Base-by-base conservation (phyloP, 2,113 vertebrate species). In the Chlorodrepanis virens region DNA sequence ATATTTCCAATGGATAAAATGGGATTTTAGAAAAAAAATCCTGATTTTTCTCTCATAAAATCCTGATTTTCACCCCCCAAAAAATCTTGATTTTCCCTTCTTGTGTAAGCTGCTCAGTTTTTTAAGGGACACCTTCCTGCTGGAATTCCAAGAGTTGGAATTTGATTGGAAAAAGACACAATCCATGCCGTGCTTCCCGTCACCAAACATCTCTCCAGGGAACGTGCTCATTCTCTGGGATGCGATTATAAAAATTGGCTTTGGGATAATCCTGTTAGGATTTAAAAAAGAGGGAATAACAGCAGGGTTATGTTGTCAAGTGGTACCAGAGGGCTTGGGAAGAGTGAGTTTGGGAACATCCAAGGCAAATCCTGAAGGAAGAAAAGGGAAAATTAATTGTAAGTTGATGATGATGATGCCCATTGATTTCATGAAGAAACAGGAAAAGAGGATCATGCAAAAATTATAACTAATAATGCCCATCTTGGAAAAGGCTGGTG, bases 1-100 rank as follows among this genome's bases (percentile, higher is more conserved):
- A 91, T 65, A 40, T 97, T 98, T 98, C 97, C 53, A 70, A 95
- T 68, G 80, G 97, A 97, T 97, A 94, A 95, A 97, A 96, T 2
- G 22, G 84, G 86, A 96, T 96, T 98, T 98, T 95, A 37, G 37
- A 82, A 56, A 23, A 82, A 97, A 97, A 79, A 83, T 95, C 95
- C 96, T 79, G 88, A 92, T 96, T 97, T 97, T 92, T 93, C 76
- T 60, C 93, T 87, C 40, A 10, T 7, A 37, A 63, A 47, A 39
- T 47, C n/a, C 13, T 0, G 5, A 47, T 74, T 74, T 64, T 35
- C 21, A 20, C 3, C 23, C 86, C 75, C 80, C 60, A 61, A 96
- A 97, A 96, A 97, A 60, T 94, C 95, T 96, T 84, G 91, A 89
- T 96, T 97, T 92, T 94, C 67, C 69, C 83, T 94, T 53, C 60